Conservation (phyloP, 2,888 invertebrate genomes). For the Eubasilissa splendida region DNA sequence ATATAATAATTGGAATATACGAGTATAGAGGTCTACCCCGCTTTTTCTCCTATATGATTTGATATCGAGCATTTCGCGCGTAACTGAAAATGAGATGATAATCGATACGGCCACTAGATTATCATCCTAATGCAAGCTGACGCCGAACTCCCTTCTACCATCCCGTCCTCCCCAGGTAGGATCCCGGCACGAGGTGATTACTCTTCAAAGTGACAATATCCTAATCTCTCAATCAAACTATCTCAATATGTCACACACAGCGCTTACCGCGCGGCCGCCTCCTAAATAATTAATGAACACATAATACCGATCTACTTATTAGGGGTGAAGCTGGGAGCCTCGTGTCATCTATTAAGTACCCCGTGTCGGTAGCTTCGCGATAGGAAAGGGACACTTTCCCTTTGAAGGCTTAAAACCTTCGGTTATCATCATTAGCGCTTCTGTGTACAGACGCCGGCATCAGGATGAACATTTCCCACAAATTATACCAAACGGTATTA, state of each 20-base stretch:
- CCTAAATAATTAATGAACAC: conserved; percentile 34
- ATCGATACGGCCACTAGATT: neutral
- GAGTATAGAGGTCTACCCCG: no score
- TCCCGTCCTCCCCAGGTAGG: neutral
- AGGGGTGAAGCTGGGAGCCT: neutral
- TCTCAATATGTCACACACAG: conserved; percentile 29
- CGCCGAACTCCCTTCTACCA: neutral
- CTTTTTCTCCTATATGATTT: no score
- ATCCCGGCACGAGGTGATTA: conserved; percentile 8
- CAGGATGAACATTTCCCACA: no score
- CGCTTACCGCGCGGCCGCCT: neutral
- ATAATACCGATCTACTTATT: conserved; percentile 14
- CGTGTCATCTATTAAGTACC: neutral
- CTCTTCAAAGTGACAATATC: conserved; percentile 38
- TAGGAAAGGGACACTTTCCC: neutral
- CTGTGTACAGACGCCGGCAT: neutral
- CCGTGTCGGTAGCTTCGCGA: neutral
- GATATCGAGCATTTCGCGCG: no score
- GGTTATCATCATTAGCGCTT: conserved; percentile 11
- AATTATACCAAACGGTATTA: no score
- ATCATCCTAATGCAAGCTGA: neutral
- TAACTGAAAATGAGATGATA: neutral
- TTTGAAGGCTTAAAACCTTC: conserved; percentile 10
- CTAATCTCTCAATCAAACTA: conserved; percentile 33
- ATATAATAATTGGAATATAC: no score